Evolutionary conservation across 2,113 vertebrate species (phyloP).

Genomic region (Notechis scutatus): DNA sequence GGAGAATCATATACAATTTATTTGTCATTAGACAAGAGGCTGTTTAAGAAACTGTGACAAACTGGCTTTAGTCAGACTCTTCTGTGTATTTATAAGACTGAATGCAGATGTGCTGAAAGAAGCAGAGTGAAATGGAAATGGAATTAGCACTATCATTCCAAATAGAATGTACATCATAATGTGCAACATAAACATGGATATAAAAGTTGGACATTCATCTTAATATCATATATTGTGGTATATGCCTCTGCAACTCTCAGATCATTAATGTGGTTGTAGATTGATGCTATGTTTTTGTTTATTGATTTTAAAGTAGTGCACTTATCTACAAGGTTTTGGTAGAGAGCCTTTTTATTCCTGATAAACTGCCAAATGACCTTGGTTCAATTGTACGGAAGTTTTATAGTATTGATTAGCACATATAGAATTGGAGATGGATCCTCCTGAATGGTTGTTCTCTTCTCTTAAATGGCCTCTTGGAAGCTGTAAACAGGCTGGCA

Average conservation of each 20-base stretch:
- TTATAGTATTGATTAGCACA: conserved; percentile 38
- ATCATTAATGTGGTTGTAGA: not conserved
- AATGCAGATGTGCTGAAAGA: not conserved
- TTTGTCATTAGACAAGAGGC: conserved; percentile 8
- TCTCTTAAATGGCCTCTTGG: fast-evolving
- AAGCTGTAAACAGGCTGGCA: not conserved
- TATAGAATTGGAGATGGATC: not conserved
- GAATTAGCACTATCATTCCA: not conserved
- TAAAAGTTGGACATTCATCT: not conserved
- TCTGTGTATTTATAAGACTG: not conserved
- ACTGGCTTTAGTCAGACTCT: not conserved
- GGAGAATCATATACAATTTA: not conserved
- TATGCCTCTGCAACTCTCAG: not conserved
- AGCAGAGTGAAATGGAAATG: not conserved
- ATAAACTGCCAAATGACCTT: conserved; percentile 43
- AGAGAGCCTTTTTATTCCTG: not conserved
- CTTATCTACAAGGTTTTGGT: conserved; percentile 6
- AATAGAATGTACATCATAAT: not conserved
- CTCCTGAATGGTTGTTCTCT: not conserved
- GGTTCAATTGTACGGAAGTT: conserved; percentile 37
- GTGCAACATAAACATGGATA: not conserved
- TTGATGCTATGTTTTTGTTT: not conserved
- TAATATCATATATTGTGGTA: not conserved
- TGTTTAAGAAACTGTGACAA: not conserved
- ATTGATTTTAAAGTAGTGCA: not conserved